phyloP scores from a whole-genome alignment of 1,140 invertebrate genomes.

The Pteromalus puparum region DNA sequence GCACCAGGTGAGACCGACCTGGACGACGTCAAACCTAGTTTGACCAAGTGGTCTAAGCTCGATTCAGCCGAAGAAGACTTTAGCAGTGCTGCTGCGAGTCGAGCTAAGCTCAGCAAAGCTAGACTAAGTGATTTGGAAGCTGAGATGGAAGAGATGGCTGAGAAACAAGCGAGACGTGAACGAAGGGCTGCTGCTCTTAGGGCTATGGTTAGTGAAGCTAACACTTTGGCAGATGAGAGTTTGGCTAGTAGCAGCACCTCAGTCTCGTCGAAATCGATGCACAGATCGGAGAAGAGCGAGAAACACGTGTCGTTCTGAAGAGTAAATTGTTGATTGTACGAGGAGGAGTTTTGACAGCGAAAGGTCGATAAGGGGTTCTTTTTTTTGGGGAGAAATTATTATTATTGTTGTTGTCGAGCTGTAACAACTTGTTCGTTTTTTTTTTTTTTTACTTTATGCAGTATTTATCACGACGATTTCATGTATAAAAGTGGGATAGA shows the following conservation, averaged over 20 bases:
- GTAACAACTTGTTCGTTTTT: no score
- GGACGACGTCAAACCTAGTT: neutral
- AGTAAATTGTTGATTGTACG: neutral
- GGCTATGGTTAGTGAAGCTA: constrained; percentile 70
- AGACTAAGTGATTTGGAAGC: constrained; percentile 72
- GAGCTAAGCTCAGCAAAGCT: constrained; percentile 71
- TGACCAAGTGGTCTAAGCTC: constrained; percentile 69
- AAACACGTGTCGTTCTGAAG: constrained; percentile 66
- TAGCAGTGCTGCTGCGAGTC: constrained; percentile 62
- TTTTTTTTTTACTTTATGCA: no score
- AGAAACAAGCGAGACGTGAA: constrained; percentile 72
- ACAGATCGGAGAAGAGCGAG: constrained; percentile 57
- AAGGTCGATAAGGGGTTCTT: no score
- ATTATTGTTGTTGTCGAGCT: no score
- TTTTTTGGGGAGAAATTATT: no score
- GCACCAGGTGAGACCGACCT: constrained; percentile 70
- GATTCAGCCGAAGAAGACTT: constrained; percentile 52
- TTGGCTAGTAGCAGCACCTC: constrained; percentile 55
- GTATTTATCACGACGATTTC: no score
- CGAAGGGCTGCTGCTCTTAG: constrained; percentile 69
- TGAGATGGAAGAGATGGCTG: constrained; percentile 74
- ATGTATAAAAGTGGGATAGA: no score
- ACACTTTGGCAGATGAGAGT: constrained; percentile 53
- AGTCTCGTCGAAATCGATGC: neutral
- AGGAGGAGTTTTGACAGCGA: neutral